phyloP scores from a whole-genome alignment of 2,797 vertebrate species.

The Leptoclinus maculatus region DNA sequence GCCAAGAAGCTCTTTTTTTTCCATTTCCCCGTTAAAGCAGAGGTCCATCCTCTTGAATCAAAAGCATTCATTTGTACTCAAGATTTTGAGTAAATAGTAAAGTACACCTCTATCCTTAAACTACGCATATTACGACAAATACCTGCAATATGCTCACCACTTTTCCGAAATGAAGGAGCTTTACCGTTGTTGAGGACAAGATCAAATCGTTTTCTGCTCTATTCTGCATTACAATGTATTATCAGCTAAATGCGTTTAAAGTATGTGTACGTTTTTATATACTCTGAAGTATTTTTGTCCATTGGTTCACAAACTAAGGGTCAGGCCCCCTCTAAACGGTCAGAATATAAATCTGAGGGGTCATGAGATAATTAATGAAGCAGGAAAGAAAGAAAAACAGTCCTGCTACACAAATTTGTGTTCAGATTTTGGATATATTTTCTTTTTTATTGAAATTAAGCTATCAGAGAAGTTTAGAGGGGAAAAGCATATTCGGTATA shows the following conservation, averaged over 20 bases:
- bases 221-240: neutral
- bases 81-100: neutral
- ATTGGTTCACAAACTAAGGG: neutral
- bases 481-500: too few species aligned
- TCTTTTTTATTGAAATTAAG: too few species aligned
- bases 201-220: neutral
- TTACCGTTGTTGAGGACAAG: neutral
- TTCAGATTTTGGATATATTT: neutral
- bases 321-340: neutral
- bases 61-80: neutral
- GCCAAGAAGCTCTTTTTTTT: constrained; percentile 65
- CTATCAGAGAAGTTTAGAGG: too few species aligned
- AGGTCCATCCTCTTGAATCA: constrained; percentile 54
- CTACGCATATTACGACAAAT: neutral
- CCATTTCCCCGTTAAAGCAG: constrained; percentile 66
- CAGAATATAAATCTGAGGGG: neutral
- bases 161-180: neutral
- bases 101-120: constrained; percentile 10
- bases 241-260: too few species aligned
- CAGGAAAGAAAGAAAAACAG: too few species aligned
- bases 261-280: neutral
- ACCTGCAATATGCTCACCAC: neutral
- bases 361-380: neutral
- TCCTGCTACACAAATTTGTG: neutral
- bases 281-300: neutral